These are phyloP conservation scores for Drosophila colorata DNA, from an alignment of 2,888 invertebrate genomes.

Conservation along the genomic window DNA sequence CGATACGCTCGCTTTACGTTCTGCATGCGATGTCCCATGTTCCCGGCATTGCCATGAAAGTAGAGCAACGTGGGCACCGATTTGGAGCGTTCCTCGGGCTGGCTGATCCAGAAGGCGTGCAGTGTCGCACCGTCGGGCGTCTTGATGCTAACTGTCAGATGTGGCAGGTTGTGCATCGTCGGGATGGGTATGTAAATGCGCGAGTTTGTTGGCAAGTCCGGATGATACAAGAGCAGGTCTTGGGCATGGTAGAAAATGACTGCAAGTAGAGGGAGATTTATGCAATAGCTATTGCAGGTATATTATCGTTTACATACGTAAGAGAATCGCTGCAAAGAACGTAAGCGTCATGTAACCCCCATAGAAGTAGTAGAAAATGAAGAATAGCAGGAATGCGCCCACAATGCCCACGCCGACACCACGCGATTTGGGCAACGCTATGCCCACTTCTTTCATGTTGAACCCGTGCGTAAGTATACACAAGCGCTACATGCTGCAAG, in stretches of 20 bases:
- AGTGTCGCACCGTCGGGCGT: conserved; percentile 91
- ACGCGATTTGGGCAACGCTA: conserved; percentile 81
- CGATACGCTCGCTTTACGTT: conserved; percentile 86
- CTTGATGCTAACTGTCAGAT: conserved; percentile 92
- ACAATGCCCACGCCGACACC: conserved; percentile 93
- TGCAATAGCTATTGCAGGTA: background rate
- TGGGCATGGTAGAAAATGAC: conserved; percentile 94
- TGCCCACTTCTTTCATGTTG: conserved; percentile 81
- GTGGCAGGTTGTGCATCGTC: conserved; percentile 93
- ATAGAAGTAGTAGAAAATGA: conserved; percentile 93
- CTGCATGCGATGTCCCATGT: conserved; percentile 96
- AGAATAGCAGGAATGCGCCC: conserved; percentile 90
- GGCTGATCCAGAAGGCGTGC: conserved; percentile 93
- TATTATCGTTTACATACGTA: conserved; percentile 87
- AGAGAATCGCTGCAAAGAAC: conserved; percentile 89
- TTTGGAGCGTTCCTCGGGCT: conserved; percentile 88
- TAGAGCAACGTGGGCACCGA: conserved; percentile 93
- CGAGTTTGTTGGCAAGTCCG: conserved; percentile 95
- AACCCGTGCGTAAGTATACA: conserved; percentile 20
- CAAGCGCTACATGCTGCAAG: conserved; percentile 47
- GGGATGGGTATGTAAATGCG: conserved; percentile 95
- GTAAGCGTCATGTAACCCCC: conserved; percentile 91
- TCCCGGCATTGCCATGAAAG: conserved; percentile 98
- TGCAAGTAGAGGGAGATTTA: conserved; percentile 82
- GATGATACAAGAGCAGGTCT: conserved; percentile 94